Conservation (phyloP, 2,888 invertebrate genomes). For the Dascillus cervinus region DNA sequence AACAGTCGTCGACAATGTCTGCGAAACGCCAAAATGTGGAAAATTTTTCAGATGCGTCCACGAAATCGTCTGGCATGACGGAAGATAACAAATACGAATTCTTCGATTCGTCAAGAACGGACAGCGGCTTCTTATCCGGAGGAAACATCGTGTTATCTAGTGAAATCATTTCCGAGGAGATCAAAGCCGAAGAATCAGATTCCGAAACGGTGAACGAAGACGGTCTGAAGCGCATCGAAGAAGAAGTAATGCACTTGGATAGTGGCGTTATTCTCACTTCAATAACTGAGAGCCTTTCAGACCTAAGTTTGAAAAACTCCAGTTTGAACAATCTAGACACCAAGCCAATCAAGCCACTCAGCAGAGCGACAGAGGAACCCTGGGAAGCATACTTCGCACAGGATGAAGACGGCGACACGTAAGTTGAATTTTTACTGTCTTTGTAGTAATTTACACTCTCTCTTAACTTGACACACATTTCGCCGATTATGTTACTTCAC, state of each 20-base stretch:
- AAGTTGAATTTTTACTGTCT: too few relatives aligned
- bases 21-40: conserved; percentile 14
- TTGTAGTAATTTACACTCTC: too few relatives aligned
- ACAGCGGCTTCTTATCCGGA: conserved; percentile 39
- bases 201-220: conserved; percentile 12
- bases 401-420: conserved; percentile 85
- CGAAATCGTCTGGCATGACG: conserved; percentile 23
- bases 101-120: conserved; percentile 29
- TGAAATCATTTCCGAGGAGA: conserved; percentile 29
- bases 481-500: too few relatives aligned
- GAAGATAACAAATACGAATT: conserved; percentile 28
- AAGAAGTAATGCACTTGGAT: conserved; percentile 50
- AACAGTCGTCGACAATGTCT: conserved; percentile 8
- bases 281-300: conserved; percentile 55
- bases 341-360: conserved; percentile 18
- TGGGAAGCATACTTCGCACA: conserved; percentile 66
- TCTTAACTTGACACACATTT: too few relatives aligned
- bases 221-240: conserved; percentile 9
- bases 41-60: conserved; percentile 31
- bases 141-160: conserved; percentile 32
- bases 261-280: conserved; percentile 55
- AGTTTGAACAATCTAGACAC: conserved; percentile 36
- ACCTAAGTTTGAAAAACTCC: conserved; percentile 46
- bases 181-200: conserved; percentile 20
- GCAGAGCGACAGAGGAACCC: conserved; percentile 28